Base-by-base conservation (phyloP, 2,888 invertebrate species). In the Myopa tessellatipennis region DNA sequence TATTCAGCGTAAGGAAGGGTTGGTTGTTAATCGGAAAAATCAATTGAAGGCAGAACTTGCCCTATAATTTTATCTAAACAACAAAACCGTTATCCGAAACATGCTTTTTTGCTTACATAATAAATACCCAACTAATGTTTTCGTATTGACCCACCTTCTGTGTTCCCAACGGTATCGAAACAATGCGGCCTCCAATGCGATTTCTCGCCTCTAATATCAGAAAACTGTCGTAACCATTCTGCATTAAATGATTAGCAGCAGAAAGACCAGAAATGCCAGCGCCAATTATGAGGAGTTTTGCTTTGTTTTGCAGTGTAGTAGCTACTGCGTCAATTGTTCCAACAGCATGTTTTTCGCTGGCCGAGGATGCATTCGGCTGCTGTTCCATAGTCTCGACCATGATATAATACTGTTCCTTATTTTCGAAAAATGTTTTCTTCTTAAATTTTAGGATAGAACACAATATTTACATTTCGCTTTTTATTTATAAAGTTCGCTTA, bases 261-360 rank as follows among this genome's bases (percentile, higher is more conserved):
- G 96, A 93, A 74, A 96, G 90, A 67, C 96, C 96, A 80, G 96
- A 95, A 87, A 89, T 87, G 67, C 96, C 96, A 83, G 93, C 96
- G 70, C 96, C 96, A 84, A 96, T 92, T 85, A 96, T 95, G 83
- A 95, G 90, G 82, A 95, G 92, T 91, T 95, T 94, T 85, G 92
- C 93, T 86, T 90, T 91, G 79, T 82, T 83, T 50, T 76, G 80
- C 45, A 71, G 81, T 67, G 74, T 55, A 79, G 74, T 74, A 50
- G 60, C 80, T 60, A 76, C 72, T 69, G 60, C 36, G 52, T 79
- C 80, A 34, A 77, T 81, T 77, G 80, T 68, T 65, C 78, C 80
- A 60, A 79, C 80, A 58, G 81, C 80, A 76, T 80, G 80, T 36
- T 86, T 87, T 45, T 86, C 86, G 16, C 84, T 87, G 3, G 85